Base-by-base conservation (phyloP, 2,113 vertebrate species). In the Clarias batrachus region DNA sequence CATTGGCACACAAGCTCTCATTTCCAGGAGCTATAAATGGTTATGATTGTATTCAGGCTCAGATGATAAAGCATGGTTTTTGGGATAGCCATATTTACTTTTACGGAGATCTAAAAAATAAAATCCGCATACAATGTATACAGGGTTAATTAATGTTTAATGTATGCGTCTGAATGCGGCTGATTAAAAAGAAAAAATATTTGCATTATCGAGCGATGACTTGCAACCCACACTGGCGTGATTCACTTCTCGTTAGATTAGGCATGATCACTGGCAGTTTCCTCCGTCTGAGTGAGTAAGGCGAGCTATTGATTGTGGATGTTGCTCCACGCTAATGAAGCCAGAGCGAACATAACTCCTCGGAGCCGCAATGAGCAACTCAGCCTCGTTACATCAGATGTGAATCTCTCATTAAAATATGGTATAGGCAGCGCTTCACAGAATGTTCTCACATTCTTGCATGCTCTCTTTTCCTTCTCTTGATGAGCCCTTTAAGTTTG, bases 361-460 rank as follows among this genome's bases (percentile, higher is more conserved):
- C 66, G 12, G 85, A 74, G 66, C 27, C 19, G 54, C 62, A 82
- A 85, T 63, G 70, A 80, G 83, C 27, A 81, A 48, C 27, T 14
- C 60, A 56, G 77, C 57, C 77, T 85, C 81, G 81, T 81, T 85
- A 88, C 78, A 81, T 30, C 54, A 71, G 30, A 12, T 81, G 66
- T 76, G 89, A 85, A 85, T 65, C 48, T 30, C 65, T 87, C 86
- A 87, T 86, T 86, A 83, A 85, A 84, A 87, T 59, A 65, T 12
- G 60, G 6, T 60, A 71, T 9, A 74, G 8, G 41, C 80, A 63
- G 59, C 3, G 59, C n/a, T 68, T 56, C 33, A 2, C 86, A 2
- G 27, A 73, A 84, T 9, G 4, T 33, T 66, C 63, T 83, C 30
- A 23, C 56, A 23, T 17, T 77, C 27, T 3, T 13, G n/a, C 8